phyloP scores from a whole-genome alignment of 2,888 invertebrate genomes.

The Mesorhabditis spiculigera region DNA sequence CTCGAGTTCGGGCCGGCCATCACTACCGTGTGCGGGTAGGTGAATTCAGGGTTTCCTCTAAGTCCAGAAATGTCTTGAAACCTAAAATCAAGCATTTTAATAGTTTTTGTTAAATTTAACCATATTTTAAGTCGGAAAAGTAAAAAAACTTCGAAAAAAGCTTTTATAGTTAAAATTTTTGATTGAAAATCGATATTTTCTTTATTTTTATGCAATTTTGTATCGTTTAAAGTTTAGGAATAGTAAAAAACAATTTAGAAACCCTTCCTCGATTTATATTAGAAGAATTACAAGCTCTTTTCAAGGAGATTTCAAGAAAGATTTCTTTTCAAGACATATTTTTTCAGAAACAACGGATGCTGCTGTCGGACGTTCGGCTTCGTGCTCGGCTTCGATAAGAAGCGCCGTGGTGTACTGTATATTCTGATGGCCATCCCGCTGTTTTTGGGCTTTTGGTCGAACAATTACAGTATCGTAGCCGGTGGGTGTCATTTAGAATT shows the following conservation, averaged over 20 bases:
- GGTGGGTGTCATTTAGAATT: background rate
- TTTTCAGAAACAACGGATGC: background rate
- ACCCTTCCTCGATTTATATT: too few relatives aligned
- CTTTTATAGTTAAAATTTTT: too few relatives aligned
- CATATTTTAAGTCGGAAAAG: too few relatives aligned
- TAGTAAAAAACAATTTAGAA: too few relatives aligned
- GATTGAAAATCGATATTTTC: too few relatives aligned
- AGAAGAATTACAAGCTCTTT: too few relatives aligned
- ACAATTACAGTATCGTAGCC: background rate
- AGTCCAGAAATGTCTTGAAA: too few relatives aligned
- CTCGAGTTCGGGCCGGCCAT: background rate
- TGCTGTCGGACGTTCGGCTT: slow-evolving; percentile 5
- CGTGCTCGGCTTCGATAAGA: background rate
- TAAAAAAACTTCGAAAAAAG: too few relatives aligned
- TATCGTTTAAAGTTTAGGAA: too few relatives aligned
- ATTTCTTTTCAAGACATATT: background rate
- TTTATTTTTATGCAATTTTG: too few relatives aligned
- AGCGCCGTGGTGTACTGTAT: background rate
- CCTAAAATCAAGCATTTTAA: too few relatives aligned
- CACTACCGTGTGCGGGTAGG: background rate
- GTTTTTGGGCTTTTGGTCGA: background rate
- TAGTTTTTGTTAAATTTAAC: too few relatives aligned
- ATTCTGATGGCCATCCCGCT: background rate
- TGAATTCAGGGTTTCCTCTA: background rate
- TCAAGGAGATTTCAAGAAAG: background rate